A percentile compares a stretch with the other conserved stretches of the same genome.
These are phyloP conservation scores for Myiopsitta monachus DNA, from an alignment of 2,113 vertebrate genomes.

Conservation along the genomic window DNA sequence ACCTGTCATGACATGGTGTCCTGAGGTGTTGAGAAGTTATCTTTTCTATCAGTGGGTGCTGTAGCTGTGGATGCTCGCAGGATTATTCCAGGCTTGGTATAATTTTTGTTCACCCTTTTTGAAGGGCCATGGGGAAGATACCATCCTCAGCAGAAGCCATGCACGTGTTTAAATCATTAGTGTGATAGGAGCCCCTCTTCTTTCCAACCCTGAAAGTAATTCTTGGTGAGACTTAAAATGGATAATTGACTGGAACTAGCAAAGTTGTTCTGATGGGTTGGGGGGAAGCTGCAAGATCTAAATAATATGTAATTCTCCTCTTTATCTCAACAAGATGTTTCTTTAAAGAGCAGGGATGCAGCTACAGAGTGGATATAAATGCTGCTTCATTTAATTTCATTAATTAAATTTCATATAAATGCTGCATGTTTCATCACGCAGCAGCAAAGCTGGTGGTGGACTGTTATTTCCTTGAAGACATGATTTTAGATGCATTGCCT, in stretches of 20 bases:
- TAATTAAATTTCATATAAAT: too few relatives aligned
- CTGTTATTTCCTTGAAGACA: background rate
- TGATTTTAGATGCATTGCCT: background rate
- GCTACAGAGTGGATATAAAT: background rate
- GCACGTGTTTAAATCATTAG: fast-evolving
- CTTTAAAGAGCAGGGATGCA: background rate
- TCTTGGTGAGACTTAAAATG: background rate
- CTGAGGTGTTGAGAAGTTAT: background rate
- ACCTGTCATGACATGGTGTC: background rate
- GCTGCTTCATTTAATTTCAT: too few relatives aligned
- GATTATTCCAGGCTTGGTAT: background rate
- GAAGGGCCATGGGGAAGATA: fast-evolving
- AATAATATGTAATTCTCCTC: background rate
- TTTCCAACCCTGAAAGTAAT: background rate
- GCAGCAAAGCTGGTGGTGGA: background rate
- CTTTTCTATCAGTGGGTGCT: background rate
- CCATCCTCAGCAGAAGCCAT: background rate
- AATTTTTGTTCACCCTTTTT: background rate
- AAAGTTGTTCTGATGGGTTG: background rate
- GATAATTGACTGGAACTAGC: background rate
- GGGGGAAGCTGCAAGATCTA: background rate
- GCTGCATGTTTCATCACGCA: too few relatives aligned
- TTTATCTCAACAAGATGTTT: background rate
- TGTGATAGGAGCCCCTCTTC: background rate
- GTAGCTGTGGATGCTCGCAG: background rate